These are phyloP conservation scores for Zelostemma sp. DNA, from an alignment of 1,140 invertebrate species.

Conservation along the genomic window DNA sequence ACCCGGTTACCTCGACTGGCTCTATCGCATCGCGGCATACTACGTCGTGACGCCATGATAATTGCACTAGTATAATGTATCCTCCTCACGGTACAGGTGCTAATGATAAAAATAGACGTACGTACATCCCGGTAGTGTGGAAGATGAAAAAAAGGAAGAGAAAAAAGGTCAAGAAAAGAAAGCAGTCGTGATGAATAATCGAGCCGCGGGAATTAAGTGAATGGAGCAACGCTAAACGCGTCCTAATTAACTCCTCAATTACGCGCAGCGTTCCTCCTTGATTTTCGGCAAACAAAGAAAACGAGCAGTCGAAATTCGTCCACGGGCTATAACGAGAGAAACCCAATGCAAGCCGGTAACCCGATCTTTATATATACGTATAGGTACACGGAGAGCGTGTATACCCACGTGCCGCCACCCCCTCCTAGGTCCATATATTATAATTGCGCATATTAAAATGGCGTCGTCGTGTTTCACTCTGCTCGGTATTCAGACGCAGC, in stretches of 20 bases:
- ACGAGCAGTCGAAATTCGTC: conserved; percentile 24
- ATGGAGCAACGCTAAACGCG: conserved; percentile 63
- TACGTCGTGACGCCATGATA: conserved; percentile 65
- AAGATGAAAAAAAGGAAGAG: conserved; percentile 25
- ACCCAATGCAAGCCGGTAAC: neutral
- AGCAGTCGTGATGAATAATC: conserved; percentile 19
- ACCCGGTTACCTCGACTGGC: conserved; percentile 53
- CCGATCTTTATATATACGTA: too few relatives aligned
- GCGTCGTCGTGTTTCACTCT: conserved; percentile 48
- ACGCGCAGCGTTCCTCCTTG: conserved; percentile 55
- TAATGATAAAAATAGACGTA: too few relatives aligned
- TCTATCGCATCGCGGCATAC: too few relatives aligned
- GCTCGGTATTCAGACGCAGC: conserved; percentile 50
- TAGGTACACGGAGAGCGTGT: too few relatives aligned
- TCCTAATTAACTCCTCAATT: conserved; percentile 69
- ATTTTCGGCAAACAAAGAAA: conserved; percentile 66
- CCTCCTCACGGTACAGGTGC: too few relatives aligned
- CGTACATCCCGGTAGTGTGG: conserved; percentile 11
- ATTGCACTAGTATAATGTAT: too few relatives aligned
- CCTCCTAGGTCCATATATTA: neutral
- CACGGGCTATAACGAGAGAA: too few relatives aligned
- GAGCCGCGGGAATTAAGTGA: conserved; percentile 40
- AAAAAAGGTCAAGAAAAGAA: conserved; percentile 17
- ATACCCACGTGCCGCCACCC: neutral
- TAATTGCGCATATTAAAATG: conserved; percentile 70